Base-by-base conservation (phyloP, 2,113 vertebrate species). In the Gila orcuttii region DNA sequence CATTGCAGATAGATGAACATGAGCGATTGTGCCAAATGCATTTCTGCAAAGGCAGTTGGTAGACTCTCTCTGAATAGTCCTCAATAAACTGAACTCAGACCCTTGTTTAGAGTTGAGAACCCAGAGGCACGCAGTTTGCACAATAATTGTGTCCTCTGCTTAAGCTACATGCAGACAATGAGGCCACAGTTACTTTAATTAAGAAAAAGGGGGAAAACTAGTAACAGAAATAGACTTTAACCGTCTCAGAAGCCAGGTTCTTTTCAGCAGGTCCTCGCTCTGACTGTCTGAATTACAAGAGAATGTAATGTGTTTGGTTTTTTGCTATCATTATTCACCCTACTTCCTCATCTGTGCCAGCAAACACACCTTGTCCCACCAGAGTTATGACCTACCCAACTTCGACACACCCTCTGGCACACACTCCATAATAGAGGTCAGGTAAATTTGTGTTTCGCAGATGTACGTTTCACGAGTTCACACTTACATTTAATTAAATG, bases 181-280 rank as follows among this genome's bases (percentile, higher is more conserved):
- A 68, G 79, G 28, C 28, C 79, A 82, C 52, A 62, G 79, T 82
- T 82, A 82, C 39, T 68, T 19, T 15, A 68, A 13, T 68, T 47
- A 8, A 50, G 59, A 47, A 80, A 25, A 17, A 52, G 45, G 62
- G 15, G 8, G 2, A 68, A 31, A 47, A 31, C 62, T 33, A 31
- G 10, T 10, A 52, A 45, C 8, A 66, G 60, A 81, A 66, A 68
- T 68, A 68, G 79, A 68, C 76, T 10, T 3, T 57, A 59, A 59
- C 8, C 21, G 3, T 39, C 68, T 71, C 11, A 69, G 68, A 23
- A 39, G 33, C 19, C 52, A 59, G 21, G 57, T 13, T 25, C 17
- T 55, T 77, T 77, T 52, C 15, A 21, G 17, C 28, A 36, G 28
- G 19, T 55, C 19, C 28, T 77, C 4, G 0, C 52, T n/a, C 28